Evolutionary conservation across 2,888 invertebrate species (phyloP).

Genomic region (Tetheella fluctuosa): DNA sequence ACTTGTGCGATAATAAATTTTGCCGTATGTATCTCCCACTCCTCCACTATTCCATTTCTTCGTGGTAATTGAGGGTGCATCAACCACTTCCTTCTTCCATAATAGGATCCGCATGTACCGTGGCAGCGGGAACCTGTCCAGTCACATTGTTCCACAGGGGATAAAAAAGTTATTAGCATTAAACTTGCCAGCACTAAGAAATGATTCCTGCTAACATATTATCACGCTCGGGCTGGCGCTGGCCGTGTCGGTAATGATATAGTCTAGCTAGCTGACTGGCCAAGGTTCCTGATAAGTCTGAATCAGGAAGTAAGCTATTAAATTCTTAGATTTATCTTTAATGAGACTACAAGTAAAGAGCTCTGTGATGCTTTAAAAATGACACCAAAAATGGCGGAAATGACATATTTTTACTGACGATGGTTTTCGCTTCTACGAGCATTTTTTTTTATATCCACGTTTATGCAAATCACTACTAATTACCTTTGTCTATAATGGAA

Average conservation of each 20-base stretch:
- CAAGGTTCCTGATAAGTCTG: constrained; percentile 2
- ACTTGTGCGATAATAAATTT: constrained; percentile 6
- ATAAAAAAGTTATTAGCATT: constrained; percentile 54
- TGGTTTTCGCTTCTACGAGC: not conserved
- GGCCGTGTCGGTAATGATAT: constrained; percentile 7
- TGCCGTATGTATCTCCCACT: constrained; percentile 28
- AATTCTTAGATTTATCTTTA: constrained; percentile 3
- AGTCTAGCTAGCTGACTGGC: not conserved
- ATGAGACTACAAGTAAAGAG: not conserved
- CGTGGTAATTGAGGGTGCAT: constrained; percentile 67
- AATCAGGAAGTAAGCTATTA: constrained; percentile 2
- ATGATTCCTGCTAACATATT: constrained; percentile 1
- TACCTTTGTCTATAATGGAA: not conserved
- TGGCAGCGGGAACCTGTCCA: constrained; percentile 39
- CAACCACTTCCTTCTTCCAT: constrained; percentile 64
- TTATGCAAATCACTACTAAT: not conserved
- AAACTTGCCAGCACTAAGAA: constrained; percentile 10
- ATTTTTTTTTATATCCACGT: not conserved
- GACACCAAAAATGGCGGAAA: not conserved
- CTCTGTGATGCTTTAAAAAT: not conserved
- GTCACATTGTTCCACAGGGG: constrained; percentile 31
- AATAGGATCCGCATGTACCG: constrained; percentile 47
- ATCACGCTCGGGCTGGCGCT: constrained; percentile 6
- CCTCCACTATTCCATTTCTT: constrained; percentile 64
- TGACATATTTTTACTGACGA: not conserved